These are phyloP conservation scores for Magallana nippona DNA, from an alignment of 2,888 invertebrate genomes.

Conservation along the genomic window DNA sequence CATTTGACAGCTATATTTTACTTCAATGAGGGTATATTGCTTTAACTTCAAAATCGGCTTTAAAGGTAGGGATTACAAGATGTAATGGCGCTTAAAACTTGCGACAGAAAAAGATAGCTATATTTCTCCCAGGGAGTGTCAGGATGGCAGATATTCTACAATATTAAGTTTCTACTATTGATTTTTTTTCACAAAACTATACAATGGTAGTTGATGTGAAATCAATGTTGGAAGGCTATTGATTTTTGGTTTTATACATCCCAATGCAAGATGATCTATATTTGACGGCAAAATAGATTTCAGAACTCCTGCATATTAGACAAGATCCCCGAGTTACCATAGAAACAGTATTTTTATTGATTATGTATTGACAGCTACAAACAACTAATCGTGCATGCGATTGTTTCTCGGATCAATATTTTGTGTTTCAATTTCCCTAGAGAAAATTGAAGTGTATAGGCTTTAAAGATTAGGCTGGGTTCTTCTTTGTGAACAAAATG, in stretches of 20 bases:
- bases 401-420: slow-evolving; percentile 43
- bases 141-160: slow-evolving; percentile 23
- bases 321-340: slow-evolving; percentile 47
- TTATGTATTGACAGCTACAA: slow-evolving; percentile 51
- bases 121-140: slow-evolving; percentile 17
- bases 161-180: slow-evolving; percentile 40
- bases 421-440: slow-evolving; percentile 29
- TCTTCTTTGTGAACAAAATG: not conserved
- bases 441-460: slow-evolving; percentile 24
- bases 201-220: slow-evolving; percentile 36
- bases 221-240: slow-evolving; percentile 43
- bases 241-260: slow-evolving; percentile 45
- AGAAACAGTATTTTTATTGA: slow-evolving; percentile 50
- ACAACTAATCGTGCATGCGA: slow-evolving; percentile 44
- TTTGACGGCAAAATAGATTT: slow-evolving; percentile 46
- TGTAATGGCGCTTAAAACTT: slow-evolving; percentile 7
- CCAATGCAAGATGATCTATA: slow-evolving; percentile 46
- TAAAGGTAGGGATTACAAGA: not conserved
- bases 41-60: too few relatives aligned
- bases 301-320: slow-evolving; percentile 46
- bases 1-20: too few relatives aligned
- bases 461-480: not conserved
- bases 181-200: slow-evolving; percentile 36
- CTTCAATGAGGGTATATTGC: too few relatives aligned
- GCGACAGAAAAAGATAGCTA: slow-evolving; percentile 11